These are phyloP conservation scores for Maniola jurtina DNA, from an alignment of 1,140 invertebrate genomes.

Conservation along the genomic window DNA sequence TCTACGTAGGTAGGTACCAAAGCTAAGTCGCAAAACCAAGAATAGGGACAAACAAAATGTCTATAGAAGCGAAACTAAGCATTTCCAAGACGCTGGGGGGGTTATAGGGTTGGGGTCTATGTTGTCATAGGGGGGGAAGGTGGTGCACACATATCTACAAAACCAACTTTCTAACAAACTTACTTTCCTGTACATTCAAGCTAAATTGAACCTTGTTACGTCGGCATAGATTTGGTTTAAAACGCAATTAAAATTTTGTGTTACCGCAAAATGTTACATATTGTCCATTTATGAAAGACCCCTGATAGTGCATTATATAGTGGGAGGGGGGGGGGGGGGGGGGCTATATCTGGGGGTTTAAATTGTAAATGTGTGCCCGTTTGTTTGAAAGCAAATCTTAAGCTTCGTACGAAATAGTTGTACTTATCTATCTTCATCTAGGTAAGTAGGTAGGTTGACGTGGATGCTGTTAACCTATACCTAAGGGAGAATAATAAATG, in stretches of 20 bases:
- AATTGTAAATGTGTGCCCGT: constrained; percentile 35
- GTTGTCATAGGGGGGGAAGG: constrained; percentile 22
- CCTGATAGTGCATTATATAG: constrained; percentile 50
- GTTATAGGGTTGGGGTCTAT: constrained; percentile 20
- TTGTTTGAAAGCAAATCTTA: constrained; percentile 49
- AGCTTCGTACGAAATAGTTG: constrained; percentile 33
- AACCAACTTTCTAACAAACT: constrained; percentile 38
- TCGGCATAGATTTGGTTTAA: constrained; percentile 17
- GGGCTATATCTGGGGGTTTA: constrained; percentile 5
- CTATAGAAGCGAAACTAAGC: constrained; percentile 66
- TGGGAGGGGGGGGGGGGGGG: constrained; percentile 30
- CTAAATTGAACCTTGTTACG: constrained; percentile 35
- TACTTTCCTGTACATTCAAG: neutral
- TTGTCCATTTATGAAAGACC: constrained; percentile 62
- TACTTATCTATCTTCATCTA: neutral
- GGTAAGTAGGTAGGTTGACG: neutral
- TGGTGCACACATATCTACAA: constrained; percentile 38
- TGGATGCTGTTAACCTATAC: constrained; percentile 4
- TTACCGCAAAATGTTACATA: constrained; percentile 43
- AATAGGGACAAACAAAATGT: constrained; percentile 72
- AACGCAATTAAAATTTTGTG: constrained; percentile 27
- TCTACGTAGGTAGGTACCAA: constrained; percentile 53
- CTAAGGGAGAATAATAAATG: too few species aligned
- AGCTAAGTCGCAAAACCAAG: constrained; percentile 46
- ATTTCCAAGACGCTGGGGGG: constrained; percentile 66